A percentile compares a stretch with the other conserved stretches of the same genome.
Evolutionary conservation across 37 sponge, comb jelly and placozoan species (phyloP).

Genomic region (Tethya wilhelma): DNA sequence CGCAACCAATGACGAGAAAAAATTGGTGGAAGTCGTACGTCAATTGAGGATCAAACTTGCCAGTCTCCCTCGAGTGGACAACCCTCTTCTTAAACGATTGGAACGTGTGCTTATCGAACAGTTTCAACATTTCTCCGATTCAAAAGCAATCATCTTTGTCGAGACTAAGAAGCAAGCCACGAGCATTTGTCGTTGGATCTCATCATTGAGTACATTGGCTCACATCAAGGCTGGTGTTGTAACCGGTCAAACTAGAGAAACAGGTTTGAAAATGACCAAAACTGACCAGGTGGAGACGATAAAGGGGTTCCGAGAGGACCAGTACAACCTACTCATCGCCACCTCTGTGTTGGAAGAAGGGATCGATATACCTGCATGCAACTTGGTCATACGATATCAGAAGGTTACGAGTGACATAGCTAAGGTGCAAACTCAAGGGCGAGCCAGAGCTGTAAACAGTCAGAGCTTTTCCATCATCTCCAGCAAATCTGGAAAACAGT

Average conservation of each 20-base stretch:
- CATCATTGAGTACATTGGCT: background rate
- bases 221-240: background rate
- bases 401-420: constrained; percentile 66
- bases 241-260: constrained; percentile 14
- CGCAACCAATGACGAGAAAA: background rate
- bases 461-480: constrained; percentile 49
- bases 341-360: constrained; percentile 84
- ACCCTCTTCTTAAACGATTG: constrained; percentile 35
- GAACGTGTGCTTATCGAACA: constrained; percentile 19
- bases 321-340: constrained; percentile 63
- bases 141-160: constrained; percentile 57
- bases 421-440: constrained; percentile 69
- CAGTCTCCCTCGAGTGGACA: constrained; percentile 14
- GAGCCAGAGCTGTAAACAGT: constrained; percentile 62
- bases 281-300: constrained; percentile 54
- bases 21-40: background rate
- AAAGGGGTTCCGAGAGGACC: constrained; percentile 34
- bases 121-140: constrained; percentile 2
- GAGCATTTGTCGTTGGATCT: constrained; percentile 19
- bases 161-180: constrained; percentile 20
- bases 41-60: constrained; percentile 10
- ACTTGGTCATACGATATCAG: constrained; percentile 74
- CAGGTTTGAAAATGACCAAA: constrained; percentile 42
- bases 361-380: constrained; percentile 74
- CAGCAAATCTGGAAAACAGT: constrained; percentile 19